Evolutionary conservation across 2,113 vertebrate genomes (phyloP).

Genomic region (Cyphomyrus plagiostoma): DNA sequence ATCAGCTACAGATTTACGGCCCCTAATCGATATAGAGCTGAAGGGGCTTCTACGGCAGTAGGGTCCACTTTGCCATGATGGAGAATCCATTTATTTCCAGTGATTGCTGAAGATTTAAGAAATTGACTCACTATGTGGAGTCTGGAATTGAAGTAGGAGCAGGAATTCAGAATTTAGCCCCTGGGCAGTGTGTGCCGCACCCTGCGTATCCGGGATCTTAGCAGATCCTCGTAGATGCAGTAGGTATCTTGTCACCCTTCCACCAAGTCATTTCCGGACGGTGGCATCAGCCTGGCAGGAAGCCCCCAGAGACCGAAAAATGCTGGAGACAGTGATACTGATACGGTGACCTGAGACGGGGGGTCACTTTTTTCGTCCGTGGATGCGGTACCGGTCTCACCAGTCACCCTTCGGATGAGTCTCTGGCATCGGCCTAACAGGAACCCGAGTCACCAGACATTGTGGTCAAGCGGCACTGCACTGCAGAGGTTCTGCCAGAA

Average conservation of each 20-base stretch:
- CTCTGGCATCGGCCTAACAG: not conserved
- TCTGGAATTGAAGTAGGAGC: not conserved
- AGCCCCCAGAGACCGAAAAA: not conserved
- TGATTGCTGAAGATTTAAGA: not conserved
- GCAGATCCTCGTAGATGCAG: not conserved
- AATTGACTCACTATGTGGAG: not conserved
- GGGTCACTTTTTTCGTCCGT: not conserved
- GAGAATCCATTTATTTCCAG: slow-evolving; percentile 3
- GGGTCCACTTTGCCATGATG: not conserved
- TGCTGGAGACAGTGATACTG: not conserved
- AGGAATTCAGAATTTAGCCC: not conserved
- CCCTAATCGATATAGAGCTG: not conserved
- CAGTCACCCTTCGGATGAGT: not conserved
- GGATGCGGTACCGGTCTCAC: not conserved
- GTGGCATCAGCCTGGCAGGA: not conserved
- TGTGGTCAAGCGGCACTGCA: not conserved
- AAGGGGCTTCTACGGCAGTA: not conserved
- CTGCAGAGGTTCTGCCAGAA: not conserved
- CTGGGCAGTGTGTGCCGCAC: not conserved
- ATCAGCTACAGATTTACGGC: slow-evolving; percentile 7
- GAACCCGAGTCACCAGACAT: not conserved
- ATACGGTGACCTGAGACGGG: not conserved
- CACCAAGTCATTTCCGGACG: not conserved
- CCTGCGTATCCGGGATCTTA: not conserved
- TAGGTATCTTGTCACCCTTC: not conserved